Base-by-base conservation (phyloP, 2,797 vertebrate species). In the Toxotes lorentzi region DNA sequence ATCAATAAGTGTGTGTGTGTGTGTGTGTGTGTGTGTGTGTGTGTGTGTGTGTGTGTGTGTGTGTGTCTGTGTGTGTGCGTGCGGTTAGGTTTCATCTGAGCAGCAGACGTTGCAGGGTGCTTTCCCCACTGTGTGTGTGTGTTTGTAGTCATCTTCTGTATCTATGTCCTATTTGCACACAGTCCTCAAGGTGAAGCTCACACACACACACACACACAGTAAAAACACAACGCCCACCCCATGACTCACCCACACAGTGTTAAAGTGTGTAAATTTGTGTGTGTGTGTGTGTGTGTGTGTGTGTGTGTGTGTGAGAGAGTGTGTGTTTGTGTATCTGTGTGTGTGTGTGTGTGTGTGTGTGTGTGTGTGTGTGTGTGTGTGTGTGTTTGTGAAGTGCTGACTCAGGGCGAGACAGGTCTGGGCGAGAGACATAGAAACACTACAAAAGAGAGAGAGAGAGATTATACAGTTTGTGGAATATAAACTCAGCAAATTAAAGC, bases 81-180 rank as follows among this genome's bases (percentile, higher is more conserved):
- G 48, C 27, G 56, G 70, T 70, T 70, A 35, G 64, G 56, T 81
- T 81, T 70, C 83, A 73, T 73, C 47, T 62, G 57, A 67, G 68
- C 23, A 64, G 67, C 72, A 76, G 41, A 71, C 57, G 5, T 24
- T 61, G 72, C 76, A 79, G 73, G 70, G 73, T 76, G 67, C 59
- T 76, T 76, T 79, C 72, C 69, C 62, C n/a, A 53, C 7, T 0
- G 58, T 67, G 63, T 50, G 68, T 75, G 70, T 81, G 67, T 78
- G 43, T 76, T 61, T 60, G 43, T 61, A 38, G 50, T 71, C 77
- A 51, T 86, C 45, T 78, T 90, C 81, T 81, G 81, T 89, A 77
- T 80, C 64, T 68, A 54, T 78, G 73, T 82, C 72, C 75, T 73
- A 70, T 84, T 78, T 81, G 69, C 72, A 73, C 76, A 65, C 70